Conservation (phyloP, 2,797 vertebrate species). For the Tadarida brasiliensis region DNA sequence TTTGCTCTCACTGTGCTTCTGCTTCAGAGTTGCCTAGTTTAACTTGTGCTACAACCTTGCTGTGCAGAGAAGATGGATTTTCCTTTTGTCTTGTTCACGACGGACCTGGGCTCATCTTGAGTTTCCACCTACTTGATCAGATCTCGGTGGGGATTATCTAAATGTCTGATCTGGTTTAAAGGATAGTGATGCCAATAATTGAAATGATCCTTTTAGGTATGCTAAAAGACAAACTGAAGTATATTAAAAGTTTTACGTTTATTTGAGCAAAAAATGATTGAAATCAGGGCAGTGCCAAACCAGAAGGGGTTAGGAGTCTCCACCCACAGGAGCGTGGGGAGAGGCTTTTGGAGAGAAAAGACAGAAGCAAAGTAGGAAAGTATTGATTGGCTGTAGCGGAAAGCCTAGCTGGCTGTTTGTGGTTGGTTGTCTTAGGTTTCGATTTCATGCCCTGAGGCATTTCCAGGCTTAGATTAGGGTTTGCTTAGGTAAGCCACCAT, state of each 20-base stretch:
- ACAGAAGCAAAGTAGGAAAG: neutral
- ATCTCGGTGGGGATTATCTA: neutral
- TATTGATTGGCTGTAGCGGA: neutral
- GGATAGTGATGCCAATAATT: neutral
- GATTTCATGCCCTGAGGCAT: neutral
- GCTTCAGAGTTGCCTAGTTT: neutral
- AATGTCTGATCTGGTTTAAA: neutral
- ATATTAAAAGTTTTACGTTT: neutral
- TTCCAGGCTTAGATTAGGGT: neutral
- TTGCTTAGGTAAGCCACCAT: neutral
- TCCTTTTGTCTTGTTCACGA: neutral
- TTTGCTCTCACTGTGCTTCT: neutral
- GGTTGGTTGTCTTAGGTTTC: neutral
- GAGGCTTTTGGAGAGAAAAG: neutral
- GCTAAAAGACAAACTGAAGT: neutral
- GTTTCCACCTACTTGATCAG: neutral
- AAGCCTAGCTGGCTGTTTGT: neutral
- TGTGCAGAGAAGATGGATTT: neutral
- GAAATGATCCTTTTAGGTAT: neutral
- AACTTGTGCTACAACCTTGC: neutral
- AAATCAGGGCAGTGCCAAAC: neutral
- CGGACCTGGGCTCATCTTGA: neutral
- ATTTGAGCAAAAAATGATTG: neutral
- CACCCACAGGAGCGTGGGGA: neutral
- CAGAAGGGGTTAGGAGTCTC: neutral